These are phyloP conservation scores for Lycopodina hypogea DNA, from an alignment of 37 sponge, comb jelly and placozoan species.

Conservation along the genomic window DNA sequence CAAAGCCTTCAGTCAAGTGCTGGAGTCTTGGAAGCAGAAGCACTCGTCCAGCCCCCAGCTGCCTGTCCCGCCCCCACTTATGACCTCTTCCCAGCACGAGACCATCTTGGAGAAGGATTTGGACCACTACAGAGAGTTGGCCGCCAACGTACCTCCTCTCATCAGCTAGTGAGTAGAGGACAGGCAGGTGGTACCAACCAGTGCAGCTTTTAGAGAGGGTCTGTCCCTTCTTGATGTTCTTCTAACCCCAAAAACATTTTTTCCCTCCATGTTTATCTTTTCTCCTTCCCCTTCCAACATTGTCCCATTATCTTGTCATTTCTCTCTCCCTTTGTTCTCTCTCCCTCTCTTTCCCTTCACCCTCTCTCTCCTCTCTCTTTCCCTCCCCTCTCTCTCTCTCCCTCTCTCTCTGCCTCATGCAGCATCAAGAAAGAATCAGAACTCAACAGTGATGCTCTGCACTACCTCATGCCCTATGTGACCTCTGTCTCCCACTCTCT, in stretches of 20 bases:
- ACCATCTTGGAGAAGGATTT: constrained; percentile 26
- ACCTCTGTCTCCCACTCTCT: constrained; percentile 12
- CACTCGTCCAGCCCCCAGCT: neutral
- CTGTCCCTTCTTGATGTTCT: too few relatives aligned
- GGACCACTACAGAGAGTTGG: constrained; percentile 39
- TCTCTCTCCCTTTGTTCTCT: too few relatives aligned
- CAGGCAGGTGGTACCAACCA: neutral
- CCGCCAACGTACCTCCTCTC: constrained; percentile 27
- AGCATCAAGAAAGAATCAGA: constrained; percentile 54
- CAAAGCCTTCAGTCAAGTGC: constrained; percentile 69
- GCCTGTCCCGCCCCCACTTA: neutral
- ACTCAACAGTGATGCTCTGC: constrained; percentile 27
- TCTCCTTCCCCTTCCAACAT: too few relatives aligned
- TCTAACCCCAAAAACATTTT: too few relatives aligned
- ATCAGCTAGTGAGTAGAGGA: constrained; percentile 39
- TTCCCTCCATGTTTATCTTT: too few relatives aligned
- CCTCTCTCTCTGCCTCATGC: neutral
- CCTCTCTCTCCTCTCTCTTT: too few relatives aligned
- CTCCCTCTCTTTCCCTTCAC: too few relatives aligned
- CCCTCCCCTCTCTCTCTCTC: too few relatives aligned
- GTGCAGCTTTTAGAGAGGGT: neutral
- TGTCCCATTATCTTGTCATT: too few relatives aligned
- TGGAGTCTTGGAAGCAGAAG: constrained; percentile 74
- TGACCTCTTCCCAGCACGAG: neutral
- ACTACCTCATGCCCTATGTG: constrained; percentile 34